Conservation (phyloP, 2,113 vertebrate species). For the Galemys pyrenaicus region DNA sequence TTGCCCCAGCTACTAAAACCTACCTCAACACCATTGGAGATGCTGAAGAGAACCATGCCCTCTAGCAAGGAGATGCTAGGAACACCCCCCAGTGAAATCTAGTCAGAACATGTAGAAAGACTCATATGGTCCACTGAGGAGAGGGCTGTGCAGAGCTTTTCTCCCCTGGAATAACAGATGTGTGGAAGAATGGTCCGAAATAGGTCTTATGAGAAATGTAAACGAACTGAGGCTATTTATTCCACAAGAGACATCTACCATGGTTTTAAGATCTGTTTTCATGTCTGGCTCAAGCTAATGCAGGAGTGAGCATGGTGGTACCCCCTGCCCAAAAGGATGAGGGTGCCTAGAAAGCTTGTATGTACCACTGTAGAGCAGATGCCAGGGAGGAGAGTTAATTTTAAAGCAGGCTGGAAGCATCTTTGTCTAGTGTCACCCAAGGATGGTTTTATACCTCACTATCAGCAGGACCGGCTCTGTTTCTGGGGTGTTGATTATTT, state of each 20-base stretch:
- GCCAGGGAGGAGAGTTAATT: not conserved
- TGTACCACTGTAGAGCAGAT: not conserved
- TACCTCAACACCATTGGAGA: not conserved
- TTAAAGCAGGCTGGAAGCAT: not conserved
- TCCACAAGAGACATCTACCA: not conserved
- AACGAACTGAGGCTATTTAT: constrained; percentile 32
- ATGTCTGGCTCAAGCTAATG: not conserved
- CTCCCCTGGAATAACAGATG: not conserved
- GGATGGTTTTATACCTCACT: not conserved
- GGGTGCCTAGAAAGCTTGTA: not conserved
- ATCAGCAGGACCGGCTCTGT: not conserved
- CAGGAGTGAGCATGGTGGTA: not conserved
- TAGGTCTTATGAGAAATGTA: constrained; percentile 47
- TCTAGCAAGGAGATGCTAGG: not conserved
- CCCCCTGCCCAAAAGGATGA: not conserved
- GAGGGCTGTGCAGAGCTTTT: not conserved
- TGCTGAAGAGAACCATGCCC: not conserved
- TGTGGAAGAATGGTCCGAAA: not conserved
- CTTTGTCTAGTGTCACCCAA: not conserved
- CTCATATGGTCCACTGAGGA: not conserved
- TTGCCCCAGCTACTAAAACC: not conserved
- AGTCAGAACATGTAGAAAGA: not conserved
- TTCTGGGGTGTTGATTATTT: constrained; percentile 20
- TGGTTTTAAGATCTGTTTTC: not conserved
- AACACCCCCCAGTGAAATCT: not conserved